Evolutionary conservation across 1,140 invertebrate species (phyloP), one percentile per base, ranked within the genome.

Genomic region (Lanistes nyassanus): DNA sequence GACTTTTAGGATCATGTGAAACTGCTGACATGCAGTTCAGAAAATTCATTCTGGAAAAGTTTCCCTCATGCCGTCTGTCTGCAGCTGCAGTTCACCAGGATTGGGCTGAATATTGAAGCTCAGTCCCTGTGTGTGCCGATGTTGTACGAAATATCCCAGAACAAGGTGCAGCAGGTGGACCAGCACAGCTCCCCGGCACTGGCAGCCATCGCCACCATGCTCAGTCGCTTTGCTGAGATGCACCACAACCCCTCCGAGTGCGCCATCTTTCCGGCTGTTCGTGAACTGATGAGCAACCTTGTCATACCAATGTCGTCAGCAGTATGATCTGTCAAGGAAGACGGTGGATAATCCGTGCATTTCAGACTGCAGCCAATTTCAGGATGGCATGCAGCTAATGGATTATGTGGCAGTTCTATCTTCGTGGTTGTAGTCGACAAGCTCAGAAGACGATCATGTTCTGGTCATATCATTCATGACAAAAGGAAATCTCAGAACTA

Each of bases 111-210:
- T 26, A 92, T 92, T 79, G 92, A 92, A 67, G 89, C 91, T 34
- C 93, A 93, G 13, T 94, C 94, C 6, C 86, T 98, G 34, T 93
- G 97, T 13, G 90, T 98, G 76, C 96, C 96, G 2, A 90, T 98
- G 53, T 93, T 98, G 16, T 97, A 98, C 86, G 96, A 98, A 86
- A 92, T 95, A 58, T 92, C 91, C 78, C 93, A 92, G 26, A 98
- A 98, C 89, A 90, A 94, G 13, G 96, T 96, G 7, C 94, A 95
- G 82, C 90, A 97, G 67, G 95, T 96, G 3, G 95, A 97, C 80
- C 82, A 91, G 93, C 79, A 62, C 73, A 72, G 78, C 72, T 81
- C 77, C 72, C 83, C 79, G 76, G 84, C 74, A 29, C 82, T 78
- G 72, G 80, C 79, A 55, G 91, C 92, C 3, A 92, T 93, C 65